Evolutionary conservation across 1,140 invertebrate species (phyloP), one percentile per base, ranked within the genome.

Genomic region (Oedothorax gibbosus): DNA sequence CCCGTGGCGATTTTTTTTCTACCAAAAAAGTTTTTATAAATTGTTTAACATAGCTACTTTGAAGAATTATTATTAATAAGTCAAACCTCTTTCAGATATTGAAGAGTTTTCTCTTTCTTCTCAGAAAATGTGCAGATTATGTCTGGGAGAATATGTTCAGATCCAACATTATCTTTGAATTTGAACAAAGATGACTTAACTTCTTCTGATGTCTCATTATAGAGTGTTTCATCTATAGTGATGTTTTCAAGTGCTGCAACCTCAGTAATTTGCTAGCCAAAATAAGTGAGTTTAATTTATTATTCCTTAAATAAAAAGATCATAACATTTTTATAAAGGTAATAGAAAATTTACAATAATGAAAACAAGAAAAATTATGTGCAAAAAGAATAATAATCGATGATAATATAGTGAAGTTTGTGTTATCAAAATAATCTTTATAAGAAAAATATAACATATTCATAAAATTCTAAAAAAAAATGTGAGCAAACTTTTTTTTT

Each of bases 211-310:
- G 69, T 54, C 4, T 53, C 12, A 20, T 64, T 51, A 51, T 53
- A 51, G 0, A 7, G 11, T 7, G 9, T 20, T 53, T 73, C 69
- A 54, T 73, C 18, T 12, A 49, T 11, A 35, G 53, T 14, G 9
- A 79, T 79, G 18, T 11, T 66, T 35, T 56, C 64, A 68, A 79
- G 49, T 53, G 18, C 18, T 79, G 65, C 77, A 21, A 54, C 60
- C 15, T 18, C 49, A 6, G 4, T 49, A 54, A 79, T 79, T 18
- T 49, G 51, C 77, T 79, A 68, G 5, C 7, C 65, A 66, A 66
- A 64, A 54, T n/a, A 14, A 35, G 15, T 15, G n/a, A 10, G 51
- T 2, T 75, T 72, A 53, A 64, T 64, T 10, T 14, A 8, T 64
- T 12, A 60, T 62, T 20, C 9, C 15, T 12, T 18, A 64, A 15